A percentile compares a stretch with the other conserved stretches of the same genome.
These are phyloP conservation scores for Lithophane socia DNA, from an alignment of 2,888 invertebrate species.

Conservation along the genomic window DNA sequence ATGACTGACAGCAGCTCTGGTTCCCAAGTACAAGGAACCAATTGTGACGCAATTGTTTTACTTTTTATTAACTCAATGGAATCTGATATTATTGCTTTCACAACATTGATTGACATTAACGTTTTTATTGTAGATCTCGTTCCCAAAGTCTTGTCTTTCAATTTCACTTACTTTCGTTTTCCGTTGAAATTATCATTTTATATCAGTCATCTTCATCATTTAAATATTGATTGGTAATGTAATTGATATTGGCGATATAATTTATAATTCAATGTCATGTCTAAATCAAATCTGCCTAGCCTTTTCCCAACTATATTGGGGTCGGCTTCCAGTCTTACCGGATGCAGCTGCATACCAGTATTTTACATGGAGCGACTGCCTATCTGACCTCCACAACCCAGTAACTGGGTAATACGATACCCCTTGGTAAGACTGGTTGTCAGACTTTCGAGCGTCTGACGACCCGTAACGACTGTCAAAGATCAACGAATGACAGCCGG, in stretches of 20 bases:
- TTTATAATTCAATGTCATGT: conserved; percentile 9
- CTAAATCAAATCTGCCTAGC: too few species aligned
- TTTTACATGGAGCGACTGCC: too few species aligned
- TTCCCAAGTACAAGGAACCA: conserved; percentile 59
- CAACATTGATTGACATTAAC: conserved; percentile 61
- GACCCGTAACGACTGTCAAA: too few species aligned
- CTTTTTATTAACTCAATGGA: conserved; percentile 59
- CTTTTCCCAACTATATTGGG: too few species aligned
- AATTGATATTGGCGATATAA: not conserved
- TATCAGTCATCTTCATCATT: conserved; percentile 20
- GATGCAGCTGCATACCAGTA: too few species aligned
- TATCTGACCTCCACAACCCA: too few species aligned
- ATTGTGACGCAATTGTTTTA: conserved; percentile 61
- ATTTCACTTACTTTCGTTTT: conserved; percentile 59
- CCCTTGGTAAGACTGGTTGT: too few species aligned
- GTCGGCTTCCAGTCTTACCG: too few species aligned
- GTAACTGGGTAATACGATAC: too few species aligned
- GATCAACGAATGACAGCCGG: too few species aligned
- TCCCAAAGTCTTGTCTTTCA: conserved; percentile 57
- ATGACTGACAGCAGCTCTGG: conserved; percentile 43
- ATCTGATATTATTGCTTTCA: conserved; percentile 66
- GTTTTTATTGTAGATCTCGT: conserved; percentile 51
- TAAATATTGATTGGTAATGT: conserved; percentile 30
- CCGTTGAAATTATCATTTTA: conserved; percentile 36
- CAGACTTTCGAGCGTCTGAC: too few species aligned